Evolutionary conservation across 2,888 invertebrate genomes (phyloP).

Genomic region (Trachelus troglodyta): DNA sequence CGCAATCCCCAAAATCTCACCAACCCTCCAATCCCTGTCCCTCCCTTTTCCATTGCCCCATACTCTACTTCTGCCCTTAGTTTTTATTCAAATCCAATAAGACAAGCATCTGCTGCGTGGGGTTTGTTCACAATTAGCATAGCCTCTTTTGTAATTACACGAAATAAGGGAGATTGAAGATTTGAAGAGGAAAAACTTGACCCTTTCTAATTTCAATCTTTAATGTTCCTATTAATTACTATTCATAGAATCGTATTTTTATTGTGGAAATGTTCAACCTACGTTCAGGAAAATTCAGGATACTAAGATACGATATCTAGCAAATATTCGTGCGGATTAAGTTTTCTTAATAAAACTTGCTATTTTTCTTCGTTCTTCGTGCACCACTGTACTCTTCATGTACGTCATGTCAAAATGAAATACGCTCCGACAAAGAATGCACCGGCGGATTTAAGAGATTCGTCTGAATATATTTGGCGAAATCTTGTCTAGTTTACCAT

Average conservation of each 20-base stretch:
- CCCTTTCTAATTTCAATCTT: background rate
- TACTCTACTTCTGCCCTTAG: background rate
- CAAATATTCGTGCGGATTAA: background rate
- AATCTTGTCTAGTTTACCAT: conserved; percentile 15
- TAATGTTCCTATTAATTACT: background rate
- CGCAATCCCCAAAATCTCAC: background rate
- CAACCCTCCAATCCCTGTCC: background rate
- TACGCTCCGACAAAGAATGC: background rate
- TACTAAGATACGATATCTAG: background rate
- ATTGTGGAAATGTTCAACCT: background rate
- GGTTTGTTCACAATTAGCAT: background rate
- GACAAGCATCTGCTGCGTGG: background rate
- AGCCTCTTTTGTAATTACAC: background rate
- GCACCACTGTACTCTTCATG: no score
- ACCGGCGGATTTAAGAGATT: background rate
- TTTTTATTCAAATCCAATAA: background rate
- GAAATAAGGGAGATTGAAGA: background rate
- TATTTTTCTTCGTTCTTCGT: background rate
- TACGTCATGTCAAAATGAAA: background rate
- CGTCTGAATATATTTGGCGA: background rate
- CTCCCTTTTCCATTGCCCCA: background rate
- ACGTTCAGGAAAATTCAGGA: background rate
- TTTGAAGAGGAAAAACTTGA: background rate
- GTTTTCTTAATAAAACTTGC: background rate
- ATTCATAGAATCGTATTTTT: background rate